phyloP scores from a whole-genome alignment of 2,888 invertebrate species.

The Pyrocoelia pectoralis region DNA sequence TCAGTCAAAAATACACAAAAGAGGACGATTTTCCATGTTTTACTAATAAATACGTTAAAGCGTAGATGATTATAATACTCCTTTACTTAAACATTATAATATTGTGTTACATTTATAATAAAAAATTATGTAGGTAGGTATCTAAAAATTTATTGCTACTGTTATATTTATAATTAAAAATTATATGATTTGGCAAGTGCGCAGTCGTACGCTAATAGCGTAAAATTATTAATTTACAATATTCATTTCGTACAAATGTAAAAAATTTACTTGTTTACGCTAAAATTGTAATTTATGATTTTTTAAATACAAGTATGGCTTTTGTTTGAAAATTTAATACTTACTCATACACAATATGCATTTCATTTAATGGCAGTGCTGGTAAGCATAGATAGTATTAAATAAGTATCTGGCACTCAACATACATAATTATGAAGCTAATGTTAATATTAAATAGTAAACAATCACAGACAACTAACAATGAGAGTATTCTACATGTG shows the following conservation, averaged over 20 bases:
- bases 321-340: neutral
- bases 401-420: slow-evolving; percentile 47
- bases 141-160: slow-evolving; percentile 22
- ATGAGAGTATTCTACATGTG: slow-evolving; percentile 41
- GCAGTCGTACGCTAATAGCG: slow-evolving; percentile 40
- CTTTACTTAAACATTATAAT: slow-evolving; percentile 39
- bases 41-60: slow-evolving; percentile 50
- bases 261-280: neutral
- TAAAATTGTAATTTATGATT: neutral
- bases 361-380: slow-evolving; percentile 47
- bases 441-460: slow-evolving; percentile 44
- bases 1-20: no score
- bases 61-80: slow-evolving; percentile 47
- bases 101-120: slow-evolving; percentile 23
- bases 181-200: slow-evolving; percentile 49
- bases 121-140: slow-evolving; percentile 17
- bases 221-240: slow-evolving; percentile 20
- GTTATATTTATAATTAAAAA: slow-evolving; percentile 19
- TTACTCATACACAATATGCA: neutral
- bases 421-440: slow-evolving; percentile 34
- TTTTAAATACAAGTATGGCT: neutral
- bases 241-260: neutral
- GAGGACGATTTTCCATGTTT: no score
- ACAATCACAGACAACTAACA: slow-evolving; percentile 55
- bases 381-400: slow-evolving; percentile 41